These are phyloP conservation scores for Carposina sasakii DNA, from an alignment of 1,140 invertebrate genomes.

Conservation along the genomic window DNA sequence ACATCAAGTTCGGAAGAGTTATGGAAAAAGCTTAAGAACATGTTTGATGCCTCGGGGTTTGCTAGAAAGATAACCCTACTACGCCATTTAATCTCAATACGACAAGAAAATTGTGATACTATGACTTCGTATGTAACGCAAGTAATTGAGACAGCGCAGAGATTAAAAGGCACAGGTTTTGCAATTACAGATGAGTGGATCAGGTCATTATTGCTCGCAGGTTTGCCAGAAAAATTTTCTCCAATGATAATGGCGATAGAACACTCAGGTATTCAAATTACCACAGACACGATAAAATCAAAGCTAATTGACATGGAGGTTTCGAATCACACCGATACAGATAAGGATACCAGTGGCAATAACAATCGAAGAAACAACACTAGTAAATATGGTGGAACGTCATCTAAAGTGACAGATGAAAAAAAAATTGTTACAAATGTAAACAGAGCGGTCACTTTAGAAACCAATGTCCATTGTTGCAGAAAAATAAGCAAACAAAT, in stretches of 20 bases:
- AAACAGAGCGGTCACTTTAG: conserved; percentile 15
- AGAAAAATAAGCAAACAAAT: conserved; percentile 14
- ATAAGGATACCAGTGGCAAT: neutral
- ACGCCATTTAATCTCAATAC: conserved; percentile 28
- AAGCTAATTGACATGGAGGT: conserved; percentile 30
- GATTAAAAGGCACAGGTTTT: conserved; percentile 29
- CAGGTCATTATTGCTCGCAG: conserved; percentile 39
- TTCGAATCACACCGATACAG: neutral
- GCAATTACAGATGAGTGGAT: conserved; percentile 41
- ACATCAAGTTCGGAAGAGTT: conserved; percentile 19
- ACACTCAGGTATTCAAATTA: conserved; percentile 27
- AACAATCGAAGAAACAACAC: conserved; percentile 1
- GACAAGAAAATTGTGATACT: conserved; percentile 28
- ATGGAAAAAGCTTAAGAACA: conserved; percentile 35
- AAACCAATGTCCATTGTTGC: conserved; percentile 16
- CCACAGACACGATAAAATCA: conserved; percentile 29
- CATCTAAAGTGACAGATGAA: conserved; percentile 6
- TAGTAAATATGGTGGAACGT: too few relatives aligned
- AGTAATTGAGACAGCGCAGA: conserved; percentile 20
- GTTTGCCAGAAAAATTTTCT: conserved; percentile 36
- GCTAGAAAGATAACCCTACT: conserved; percentile 32
- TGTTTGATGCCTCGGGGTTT: conserved; percentile 32
- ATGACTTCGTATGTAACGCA: conserved; percentile 27
- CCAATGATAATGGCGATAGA: conserved; percentile 57
- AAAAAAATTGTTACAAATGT: conserved; percentile 14